Conservation (phyloP, 23 tunicate species). For the Trididemnum clinides region DNA sequence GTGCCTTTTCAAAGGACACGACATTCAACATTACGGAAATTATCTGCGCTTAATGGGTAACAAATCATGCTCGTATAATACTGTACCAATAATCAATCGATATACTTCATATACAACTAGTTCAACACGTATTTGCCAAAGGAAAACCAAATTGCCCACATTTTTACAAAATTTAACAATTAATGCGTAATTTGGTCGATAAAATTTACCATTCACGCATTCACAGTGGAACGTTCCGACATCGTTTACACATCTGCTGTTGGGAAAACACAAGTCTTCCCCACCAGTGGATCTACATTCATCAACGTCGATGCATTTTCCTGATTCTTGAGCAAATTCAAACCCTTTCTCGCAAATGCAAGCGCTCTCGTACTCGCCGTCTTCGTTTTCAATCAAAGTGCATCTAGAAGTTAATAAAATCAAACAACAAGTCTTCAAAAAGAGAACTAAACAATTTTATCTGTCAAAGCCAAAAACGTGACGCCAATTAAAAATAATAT, state of each 20-base stretch:
- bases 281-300: constrained; percentile 24
- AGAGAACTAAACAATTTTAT: no score
- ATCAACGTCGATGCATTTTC: constrained; percentile 48
- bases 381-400: constrained; percentile 1
- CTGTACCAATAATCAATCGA: no score
- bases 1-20: no score
- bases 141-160: no score
- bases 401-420: constrained; percentile 15
- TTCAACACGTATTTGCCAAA: no score
- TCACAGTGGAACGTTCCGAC: constrained; percentile 51
- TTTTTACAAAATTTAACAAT: background rate
- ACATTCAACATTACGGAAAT: no score
- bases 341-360: constrained; percentile 34
- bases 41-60: no score
- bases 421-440: no score
- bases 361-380: background rate
- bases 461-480: no score
- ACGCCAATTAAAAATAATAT: no score
- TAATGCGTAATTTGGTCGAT: background rate
- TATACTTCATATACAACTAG: no score
- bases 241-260: constrained; percentile 50
- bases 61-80: no score
- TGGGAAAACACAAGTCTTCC: background rate
- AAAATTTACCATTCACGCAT: constrained; percentile 30
- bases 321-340: constrained; percentile 33